A percentile compares a stretch with the other conserved stretches of the same genome.
Evolutionary conservation across 2,797 vertebrate genomes (phyloP).

Genomic region (Acanthiza pusilla): DNA sequence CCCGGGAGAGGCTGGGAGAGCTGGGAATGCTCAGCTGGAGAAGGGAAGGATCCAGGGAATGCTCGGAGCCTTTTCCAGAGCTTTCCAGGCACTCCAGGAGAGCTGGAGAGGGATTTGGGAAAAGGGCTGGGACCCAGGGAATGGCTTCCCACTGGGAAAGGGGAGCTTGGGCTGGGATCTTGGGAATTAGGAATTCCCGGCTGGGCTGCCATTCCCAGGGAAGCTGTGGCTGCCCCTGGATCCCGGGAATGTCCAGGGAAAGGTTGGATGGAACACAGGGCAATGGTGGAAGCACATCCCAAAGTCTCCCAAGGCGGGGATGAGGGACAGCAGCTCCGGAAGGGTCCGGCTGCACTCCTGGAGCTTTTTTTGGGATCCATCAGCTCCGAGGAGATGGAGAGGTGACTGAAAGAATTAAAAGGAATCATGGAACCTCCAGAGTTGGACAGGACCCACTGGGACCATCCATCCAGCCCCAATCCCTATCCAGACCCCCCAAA

Average conservation of each 20-base stretch:
- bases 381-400: not conserved
- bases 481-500: too few relatives aligned
- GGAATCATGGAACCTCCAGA: not conserved
- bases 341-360: not conserved
- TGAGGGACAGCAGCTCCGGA: not conserved
- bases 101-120: not conserved
- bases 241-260: not conserved
- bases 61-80: not conserved
- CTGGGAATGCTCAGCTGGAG: not conserved
- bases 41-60: not conserved
- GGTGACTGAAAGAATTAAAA: accelerated
- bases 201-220: too few relatives aligned
- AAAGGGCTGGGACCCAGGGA: not conserved
- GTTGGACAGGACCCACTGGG: accelerated
- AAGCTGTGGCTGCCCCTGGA: not conserved
- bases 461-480: too few relatives aligned
- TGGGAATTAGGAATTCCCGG: too few relatives aligned
- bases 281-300: not conserved
- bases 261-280: not conserved
- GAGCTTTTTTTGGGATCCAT: not conserved
- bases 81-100: not conserved
- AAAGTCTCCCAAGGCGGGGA: not conserved
- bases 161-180: too few relatives aligned
- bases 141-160: not conserved
- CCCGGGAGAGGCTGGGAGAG: not conserved